phyloP scores from a whole-genome alignment of 1,140 invertebrate genomes.

The Daktulosphaira vitifoliae region DNA sequence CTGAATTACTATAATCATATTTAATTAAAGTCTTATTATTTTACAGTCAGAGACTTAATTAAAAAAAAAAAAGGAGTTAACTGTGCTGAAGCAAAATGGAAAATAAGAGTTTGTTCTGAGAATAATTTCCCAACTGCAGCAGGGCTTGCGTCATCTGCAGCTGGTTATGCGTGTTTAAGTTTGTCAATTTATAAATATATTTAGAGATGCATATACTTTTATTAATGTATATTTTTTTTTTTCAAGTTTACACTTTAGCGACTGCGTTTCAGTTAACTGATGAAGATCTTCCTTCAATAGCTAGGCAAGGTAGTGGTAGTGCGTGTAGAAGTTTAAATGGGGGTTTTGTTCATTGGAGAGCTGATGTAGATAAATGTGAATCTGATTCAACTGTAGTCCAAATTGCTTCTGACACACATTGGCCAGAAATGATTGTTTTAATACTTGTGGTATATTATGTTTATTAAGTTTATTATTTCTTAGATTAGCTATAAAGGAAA shows the following conservation, averaged over 20 bases:
- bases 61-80: constrained; percentile 5
- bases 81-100: constrained; percentile 29
- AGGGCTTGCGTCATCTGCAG: constrained; percentile 94
- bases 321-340: constrained; percentile 91
- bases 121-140: constrained; percentile 99
- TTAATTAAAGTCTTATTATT: background rate
- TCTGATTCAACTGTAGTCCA: constrained; percentile 74
- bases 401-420: constrained; percentile 65
- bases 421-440: constrained; percentile 83
- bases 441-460: constrained; percentile 73
- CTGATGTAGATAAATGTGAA: constrained; percentile 54
- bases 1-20: background rate
- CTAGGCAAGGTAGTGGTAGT: constrained; percentile 85
- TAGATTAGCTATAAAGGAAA: background rate
- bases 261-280: constrained; percentile 66
- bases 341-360: constrained; percentile 83
- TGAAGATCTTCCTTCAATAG: constrained; percentile 68
- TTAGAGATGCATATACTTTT: background rate
- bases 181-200: constrained; percentile 35
- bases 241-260: constrained; percentile 60
- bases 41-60: constrained; percentile 30
- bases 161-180: constrained; percentile 88
- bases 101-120: constrained; percentile 63
- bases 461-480: background rate
- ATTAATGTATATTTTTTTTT: constrained; percentile 33